These are phyloP conservation scores for Sweltsa coloradensis DNA, from an alignment of 1,140 invertebrate species.

Conservation along the genomic window DNA sequence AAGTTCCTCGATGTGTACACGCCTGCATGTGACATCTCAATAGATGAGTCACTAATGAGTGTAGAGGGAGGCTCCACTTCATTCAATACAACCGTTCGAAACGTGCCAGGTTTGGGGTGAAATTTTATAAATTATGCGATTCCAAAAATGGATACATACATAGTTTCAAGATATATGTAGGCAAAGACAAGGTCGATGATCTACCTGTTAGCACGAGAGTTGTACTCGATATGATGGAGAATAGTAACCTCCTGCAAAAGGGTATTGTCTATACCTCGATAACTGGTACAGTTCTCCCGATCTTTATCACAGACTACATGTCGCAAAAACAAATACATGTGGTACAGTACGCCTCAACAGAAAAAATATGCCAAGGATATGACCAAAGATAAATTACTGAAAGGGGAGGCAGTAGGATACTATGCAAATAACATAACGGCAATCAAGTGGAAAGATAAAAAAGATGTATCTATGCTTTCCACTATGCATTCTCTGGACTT, in stretches of 20 bases:
- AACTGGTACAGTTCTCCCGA: conserved; percentile 9
- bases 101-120: conserved; percentile 14
- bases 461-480: conserved; percentile 6
- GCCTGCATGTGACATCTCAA: conserved; percentile 8
- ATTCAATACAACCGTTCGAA: conserved; percentile 15
- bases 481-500: conserved; percentile 1
- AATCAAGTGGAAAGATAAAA: conserved; percentile 15
- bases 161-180: conserved; percentile 15
- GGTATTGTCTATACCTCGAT: conserved; percentile 5
- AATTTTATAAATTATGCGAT: conserved; percentile 17
- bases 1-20: conserved; percentile 12
- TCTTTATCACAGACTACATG: conserved; percentile 6
- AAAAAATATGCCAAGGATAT: conserved; percentile 19
- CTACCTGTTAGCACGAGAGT: neutral
- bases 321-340: conserved; percentile 11
- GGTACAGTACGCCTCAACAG: conserved; percentile 13
- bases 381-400: conserved; percentile 15
- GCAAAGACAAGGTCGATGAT: conserved; percentile 2
- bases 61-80: conserved; percentile 12
- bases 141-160: conserved; percentile 7
- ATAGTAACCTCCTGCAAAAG: too few relatives aligned
- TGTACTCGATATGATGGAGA: conserved; percentile 4
- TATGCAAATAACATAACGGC: conserved; percentile 14
- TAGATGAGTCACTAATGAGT: conserved; percentile 17
- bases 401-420: conserved; percentile 12